Base-by-base conservation (phyloP, 2,888 invertebrate species). In the Achlya flavicornis region DNA sequence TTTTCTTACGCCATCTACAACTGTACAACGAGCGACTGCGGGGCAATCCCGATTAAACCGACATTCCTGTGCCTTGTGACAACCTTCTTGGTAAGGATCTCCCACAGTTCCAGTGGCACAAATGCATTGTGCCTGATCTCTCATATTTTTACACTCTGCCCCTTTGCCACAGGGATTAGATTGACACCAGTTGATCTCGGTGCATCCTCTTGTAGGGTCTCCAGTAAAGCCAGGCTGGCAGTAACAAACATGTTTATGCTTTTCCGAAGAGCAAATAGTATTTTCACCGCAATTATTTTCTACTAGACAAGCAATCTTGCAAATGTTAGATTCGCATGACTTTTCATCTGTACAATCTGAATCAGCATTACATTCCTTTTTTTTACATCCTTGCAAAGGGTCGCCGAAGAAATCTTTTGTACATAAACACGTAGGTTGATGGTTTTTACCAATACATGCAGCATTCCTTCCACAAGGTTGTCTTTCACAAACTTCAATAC, bases 161-260 rank as follows among this genome's bases (percentile, higher is more conserved):
- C 97, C 97, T 59, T 96, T 95, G 5, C 97, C 97, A 83, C 98
- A 98, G 8, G 97, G 97, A 57, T 95, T 95, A 73, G 95, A 95
- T 61, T 95, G 94, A 80, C 98, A 98, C 86, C 96, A 97, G 88
- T 98, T 97, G 63, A 98, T 96, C 63, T 96, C 90, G 62, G 94
- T 90, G 79, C 98, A 98, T 32, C 96, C 96, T 38, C 89, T 91
- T 11, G 94, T 89, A 3, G 98, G 96, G 85, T 98, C 96, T 4
- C 98, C 98, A 0, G 97, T 97, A 79, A 95, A 98, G 0, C 98
- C 98, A 12, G 98, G 98, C 88, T 97, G 97, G 83, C 98, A 98
- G 77, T 97, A 96, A 81, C 91, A 93, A 58, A 94, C 94, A 84
- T 97, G 97, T 69, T 94, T 94, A 80, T 98, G 98, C 78, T 96